Base-by-base conservation (phyloP, 2,888 invertebrate species). In the Dione vanillae region DNA sequence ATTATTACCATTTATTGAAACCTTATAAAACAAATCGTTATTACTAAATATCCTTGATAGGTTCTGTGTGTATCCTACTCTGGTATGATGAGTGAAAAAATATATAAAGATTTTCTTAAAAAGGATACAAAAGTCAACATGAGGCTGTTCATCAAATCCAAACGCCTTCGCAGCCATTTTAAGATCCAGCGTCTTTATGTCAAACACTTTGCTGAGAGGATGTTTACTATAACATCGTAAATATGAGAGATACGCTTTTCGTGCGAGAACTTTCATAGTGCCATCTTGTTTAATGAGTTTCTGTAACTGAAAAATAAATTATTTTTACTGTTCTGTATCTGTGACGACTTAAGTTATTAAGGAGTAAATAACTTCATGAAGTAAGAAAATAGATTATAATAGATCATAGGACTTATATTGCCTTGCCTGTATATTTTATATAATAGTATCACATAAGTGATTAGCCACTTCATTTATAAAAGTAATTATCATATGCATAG, bases 141-240 rank as follows among this genome's bases (percentile, higher is more conserved):
- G 96, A 0, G 99, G 99, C 67, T 98, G 98, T 69, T 97, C 96
- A 67, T 94, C 92, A 86, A 99, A 99, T 12, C 99, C 99, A 94
- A 99, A 99, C 0, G 98, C 98, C 84, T 95, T 95, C 1, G 97
- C 97, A n/a, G 98, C 97, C 80, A 96, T 94, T 69, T 95, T 94
- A 80, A 99, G 93, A 88, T 99, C 98, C 80, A 99, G 88, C 0
- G 96, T 97, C 77, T 96, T 95, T 37, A 99, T 95, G 88, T 99
- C 96, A 88, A 98, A 99, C 78, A 99, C 97, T 67, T 96, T 95
- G 87, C 97, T 98, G 82, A 98, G 93, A 79, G 97, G 96, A 92
- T 99, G 99, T 14, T 97, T 98, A 87, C 98, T 98, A 85, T 99
- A 99, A 14, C 99, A 97, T 75, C 99, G 94, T 0, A 99, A 95